Percentiles rank a stretch among this genome's conserved stretches.
These are phyloP conservation scores for Fulica atra DNA, from an alignment of 2,113 vertebrate genomes.

Conservation along the genomic window DNA sequence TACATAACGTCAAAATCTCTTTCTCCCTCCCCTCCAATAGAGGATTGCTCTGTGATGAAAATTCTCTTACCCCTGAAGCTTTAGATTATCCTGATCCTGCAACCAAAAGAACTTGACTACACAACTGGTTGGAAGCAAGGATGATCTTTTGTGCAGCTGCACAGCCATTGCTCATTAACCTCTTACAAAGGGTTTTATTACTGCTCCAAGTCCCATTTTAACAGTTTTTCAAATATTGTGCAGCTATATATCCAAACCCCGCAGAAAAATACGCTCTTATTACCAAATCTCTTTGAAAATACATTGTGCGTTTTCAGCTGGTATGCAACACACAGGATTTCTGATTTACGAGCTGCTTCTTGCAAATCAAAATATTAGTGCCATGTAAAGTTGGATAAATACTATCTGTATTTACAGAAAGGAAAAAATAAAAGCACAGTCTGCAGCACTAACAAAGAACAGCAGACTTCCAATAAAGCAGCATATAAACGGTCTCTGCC, in stretches of 20 bases:
- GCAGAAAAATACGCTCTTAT: neutral
- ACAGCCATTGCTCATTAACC: neutral
- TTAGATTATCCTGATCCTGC: neutral
- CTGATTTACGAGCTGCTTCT: neutral
- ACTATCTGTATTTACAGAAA: neutral
- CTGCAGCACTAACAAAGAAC: neutral
- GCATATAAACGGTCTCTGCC: neutral
- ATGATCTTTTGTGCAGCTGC: neutral
- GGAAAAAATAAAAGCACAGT: neutral
- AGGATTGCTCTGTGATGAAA: neutral
- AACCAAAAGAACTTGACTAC: neutral
- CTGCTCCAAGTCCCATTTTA: neutral
- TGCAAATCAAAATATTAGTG: neutral
- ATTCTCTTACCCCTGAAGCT: neutral
- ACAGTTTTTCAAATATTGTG: neutral
- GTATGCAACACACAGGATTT: neutral
- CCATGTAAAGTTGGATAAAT: neutral
- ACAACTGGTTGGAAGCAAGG: neutral
- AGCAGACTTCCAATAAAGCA: neutral
- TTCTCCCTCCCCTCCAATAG: neutral
- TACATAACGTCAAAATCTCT: neutral
- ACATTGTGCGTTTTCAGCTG: neutral
- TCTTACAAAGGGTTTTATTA: neutral
- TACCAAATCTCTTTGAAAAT: neutral
- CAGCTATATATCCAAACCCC: neutral